A percentile compares a stretch with the other conserved stretches of the same genome.
phyloP scores from a whole-genome alignment of 2,888 invertebrate genomes.

The Protonemura montana region DNA sequence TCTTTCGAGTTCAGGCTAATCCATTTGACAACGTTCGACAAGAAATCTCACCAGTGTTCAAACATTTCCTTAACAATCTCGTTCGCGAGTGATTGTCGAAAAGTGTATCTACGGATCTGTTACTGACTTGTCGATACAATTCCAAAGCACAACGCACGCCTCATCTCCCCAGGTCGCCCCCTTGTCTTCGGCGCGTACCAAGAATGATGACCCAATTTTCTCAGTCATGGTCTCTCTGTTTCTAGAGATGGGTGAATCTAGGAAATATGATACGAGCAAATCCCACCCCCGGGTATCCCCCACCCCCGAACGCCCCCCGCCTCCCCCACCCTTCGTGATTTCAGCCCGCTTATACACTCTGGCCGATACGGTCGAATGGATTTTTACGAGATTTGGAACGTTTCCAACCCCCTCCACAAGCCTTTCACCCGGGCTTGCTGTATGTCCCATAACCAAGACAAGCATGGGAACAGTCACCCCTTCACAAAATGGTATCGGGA shows the following conservation, averaged over 20 bases:
- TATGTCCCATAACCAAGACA: conserved; percentile 19
- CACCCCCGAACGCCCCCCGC: conserved; percentile 24
- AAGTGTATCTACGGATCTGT: conserved; percentile 10
- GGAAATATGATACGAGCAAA: conserved; percentile 43
- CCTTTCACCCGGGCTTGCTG: not conserved
- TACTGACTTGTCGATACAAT: conserved; percentile 29
- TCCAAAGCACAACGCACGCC: conserved; percentile 9
- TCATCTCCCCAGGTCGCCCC: conserved; percentile 9
- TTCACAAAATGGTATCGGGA: conserved; percentile 34
- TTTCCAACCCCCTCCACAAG: conserved; percentile 41
- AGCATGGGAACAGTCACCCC: conserved; percentile 32
- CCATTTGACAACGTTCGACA: no score
- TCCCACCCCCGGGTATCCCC: conserved; percentile 4
- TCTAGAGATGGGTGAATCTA: conserved; percentile 39
- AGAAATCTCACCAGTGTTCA: not conserved
- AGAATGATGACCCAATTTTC: conserved; percentile 45
- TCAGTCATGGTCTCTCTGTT: conserved; percentile 41
- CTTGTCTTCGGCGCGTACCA: not conserved
- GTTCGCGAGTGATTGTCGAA: conserved; percentile 13
- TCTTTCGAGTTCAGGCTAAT: no score
- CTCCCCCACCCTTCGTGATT: conserved; percentile 32
- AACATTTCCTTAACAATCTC: not conserved
- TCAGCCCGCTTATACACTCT: conserved; percentile 39
- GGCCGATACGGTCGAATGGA: conserved; percentile 47
- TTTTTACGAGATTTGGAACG: conserved; percentile 46